phyloP scores from a whole-genome alignment of 1,140 invertebrate genomes.

The Arctopsyche grandis region DNA sequence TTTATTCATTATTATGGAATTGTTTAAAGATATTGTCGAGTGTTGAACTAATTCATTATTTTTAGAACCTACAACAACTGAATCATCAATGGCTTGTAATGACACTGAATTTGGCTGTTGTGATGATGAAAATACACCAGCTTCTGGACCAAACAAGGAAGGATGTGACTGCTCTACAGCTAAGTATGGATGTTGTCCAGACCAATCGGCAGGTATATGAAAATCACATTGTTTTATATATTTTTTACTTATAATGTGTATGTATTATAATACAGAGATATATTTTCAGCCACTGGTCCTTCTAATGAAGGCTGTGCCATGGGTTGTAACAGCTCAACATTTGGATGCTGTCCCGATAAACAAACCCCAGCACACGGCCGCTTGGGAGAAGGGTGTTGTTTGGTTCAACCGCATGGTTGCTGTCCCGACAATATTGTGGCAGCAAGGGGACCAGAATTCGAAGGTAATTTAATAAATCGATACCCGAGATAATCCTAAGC shows the following conservation, averaged over 20 bases:
- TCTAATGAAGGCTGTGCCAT: slow-evolving; percentile 77
- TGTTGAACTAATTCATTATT: slow-evolving; percentile 36
- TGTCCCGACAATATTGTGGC: slow-evolving; percentile 90
- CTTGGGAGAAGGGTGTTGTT: slow-evolving; percentile 84
- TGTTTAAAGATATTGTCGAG: background rate
- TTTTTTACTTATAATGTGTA: slow-evolving; percentile 36
- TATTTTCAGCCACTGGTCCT: slow-evolving; percentile 70
- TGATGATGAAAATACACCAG: slow-evolving; percentile 81
- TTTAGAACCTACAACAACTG: slow-evolving; percentile 2
- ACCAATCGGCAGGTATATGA: slow-evolving; percentile 79
- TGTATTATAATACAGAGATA: background rate
- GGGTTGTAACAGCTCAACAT: slow-evolving; percentile 76
- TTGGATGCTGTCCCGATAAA: slow-evolving; percentile 90
- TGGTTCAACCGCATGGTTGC: slow-evolving; percentile 79
- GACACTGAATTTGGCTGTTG: slow-evolving; percentile 86
- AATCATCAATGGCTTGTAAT: slow-evolving; percentile 62
- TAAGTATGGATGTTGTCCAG: slow-evolving; percentile 89
- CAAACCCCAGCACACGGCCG: slow-evolving; percentile 86
- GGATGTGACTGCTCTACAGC: slow-evolving; percentile 83
- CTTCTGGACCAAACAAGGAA: slow-evolving; percentile 73
- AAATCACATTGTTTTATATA: slow-evolving; percentile 48
- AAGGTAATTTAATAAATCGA: slow-evolving; percentile 65
- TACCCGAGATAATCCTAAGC: no score
- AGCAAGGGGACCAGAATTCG: slow-evolving; percentile 81
- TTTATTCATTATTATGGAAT: slow-evolving; percentile 9